A percentile compares a stretch with the other conserved stretches of the same genome.
These are phyloP conservation scores for Colostygia pectinataria DNA, from an alignment of 2,888 invertebrate genomes.

Conservation along the genomic window DNA sequence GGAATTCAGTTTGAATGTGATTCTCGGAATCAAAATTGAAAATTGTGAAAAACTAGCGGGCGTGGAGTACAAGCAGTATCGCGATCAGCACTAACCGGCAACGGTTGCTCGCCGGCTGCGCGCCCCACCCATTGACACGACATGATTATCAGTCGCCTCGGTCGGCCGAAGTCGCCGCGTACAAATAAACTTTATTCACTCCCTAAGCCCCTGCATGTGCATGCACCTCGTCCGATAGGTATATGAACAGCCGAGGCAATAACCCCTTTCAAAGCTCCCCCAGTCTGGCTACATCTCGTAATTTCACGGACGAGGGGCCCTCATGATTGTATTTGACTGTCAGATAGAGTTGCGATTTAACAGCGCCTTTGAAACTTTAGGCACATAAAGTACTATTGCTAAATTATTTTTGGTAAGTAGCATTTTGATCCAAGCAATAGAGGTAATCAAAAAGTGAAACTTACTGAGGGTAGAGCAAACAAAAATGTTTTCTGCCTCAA, in stretches of 20 bases:
- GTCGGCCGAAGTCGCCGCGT: constrained; percentile 62
- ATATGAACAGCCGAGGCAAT: constrained; percentile 69
- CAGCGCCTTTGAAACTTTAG: constrained; percentile 31
- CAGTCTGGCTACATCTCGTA: constrained; percentile 69
- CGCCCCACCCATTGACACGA: constrained; percentile 74
- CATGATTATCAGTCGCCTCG: constrained; percentile 67
- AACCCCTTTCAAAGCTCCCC: constrained; percentile 78
- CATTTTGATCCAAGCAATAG: constrained; percentile 29
- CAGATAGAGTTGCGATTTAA: constrained; percentile 44
- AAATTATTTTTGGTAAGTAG: constrained; percentile 31
- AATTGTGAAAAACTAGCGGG: constrained; percentile 39
- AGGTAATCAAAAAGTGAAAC: constrained; percentile 37
- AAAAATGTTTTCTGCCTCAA: constrained; percentile 29
- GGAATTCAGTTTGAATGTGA: constrained; percentile 33
- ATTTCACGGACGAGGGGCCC: constrained; percentile 74
- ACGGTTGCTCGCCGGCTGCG: constrained; percentile 45
- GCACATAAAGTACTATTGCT: constrained; percentile 23
- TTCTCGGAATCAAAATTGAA: constrained; percentile 41
- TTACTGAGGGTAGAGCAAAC: constrained; percentile 22
- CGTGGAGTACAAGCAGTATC: constrained; percentile 57
- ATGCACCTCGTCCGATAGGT: constrained; percentile 65
- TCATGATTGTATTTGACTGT: constrained; percentile 61
- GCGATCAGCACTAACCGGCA: constrained; percentile 62
- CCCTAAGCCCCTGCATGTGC: constrained; percentile 56
- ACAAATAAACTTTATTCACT: constrained; percentile 82